phyloP scores from a whole-genome alignment of 1,140 invertebrate species.

The Drosophila orosa region DNA sequence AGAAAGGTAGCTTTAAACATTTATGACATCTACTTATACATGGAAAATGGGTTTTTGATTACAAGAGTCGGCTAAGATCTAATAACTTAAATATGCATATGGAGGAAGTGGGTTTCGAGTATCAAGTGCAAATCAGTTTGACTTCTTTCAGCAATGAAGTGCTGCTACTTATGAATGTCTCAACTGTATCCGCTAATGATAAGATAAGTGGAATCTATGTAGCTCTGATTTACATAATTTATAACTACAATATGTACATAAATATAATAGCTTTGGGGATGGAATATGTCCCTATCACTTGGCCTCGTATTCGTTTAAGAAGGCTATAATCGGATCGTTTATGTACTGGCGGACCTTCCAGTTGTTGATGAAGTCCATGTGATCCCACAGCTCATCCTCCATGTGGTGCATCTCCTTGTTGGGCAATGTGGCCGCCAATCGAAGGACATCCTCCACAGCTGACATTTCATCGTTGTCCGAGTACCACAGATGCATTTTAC shows the following conservation, averaged over 20 bases:
- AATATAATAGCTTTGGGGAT: background rate
- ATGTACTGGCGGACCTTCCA: constrained; percentile 84
- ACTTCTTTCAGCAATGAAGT: background rate
- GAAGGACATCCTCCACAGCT: constrained; percentile 21
- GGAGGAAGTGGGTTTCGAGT: background rate
- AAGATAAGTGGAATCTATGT: constrained; percentile 5
- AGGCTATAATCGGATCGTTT: constrained; percentile 82
- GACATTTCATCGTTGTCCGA: constrained; percentile 87
- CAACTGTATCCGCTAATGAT: constrained; percentile 25
- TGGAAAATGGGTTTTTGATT: constrained; percentile 20
- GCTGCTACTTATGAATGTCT: constrained; percentile 17
- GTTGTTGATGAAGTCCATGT: constrained; percentile 84
- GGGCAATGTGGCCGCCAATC: constrained; percentile 30
- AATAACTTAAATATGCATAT: constrained; percentile 1
- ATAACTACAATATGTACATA: background rate
- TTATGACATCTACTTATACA: constrained; percentile 11
- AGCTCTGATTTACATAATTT: constrained; percentile 7
- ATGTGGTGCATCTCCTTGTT: constrained; percentile 49
- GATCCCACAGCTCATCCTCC: constrained; percentile 40
- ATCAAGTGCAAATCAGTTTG: constrained; percentile 1
- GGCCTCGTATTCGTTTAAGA: constrained; percentile 76
- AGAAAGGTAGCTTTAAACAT: constrained; percentile 7
- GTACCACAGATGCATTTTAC: constrained; percentile 87
- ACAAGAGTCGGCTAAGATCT: constrained; percentile 10
- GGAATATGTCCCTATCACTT: constrained; percentile 5